Evolutionary conservation across 2,888 invertebrate genomes (phyloP).

Genomic region (Leptinotarsa rubiginosa): DNA sequence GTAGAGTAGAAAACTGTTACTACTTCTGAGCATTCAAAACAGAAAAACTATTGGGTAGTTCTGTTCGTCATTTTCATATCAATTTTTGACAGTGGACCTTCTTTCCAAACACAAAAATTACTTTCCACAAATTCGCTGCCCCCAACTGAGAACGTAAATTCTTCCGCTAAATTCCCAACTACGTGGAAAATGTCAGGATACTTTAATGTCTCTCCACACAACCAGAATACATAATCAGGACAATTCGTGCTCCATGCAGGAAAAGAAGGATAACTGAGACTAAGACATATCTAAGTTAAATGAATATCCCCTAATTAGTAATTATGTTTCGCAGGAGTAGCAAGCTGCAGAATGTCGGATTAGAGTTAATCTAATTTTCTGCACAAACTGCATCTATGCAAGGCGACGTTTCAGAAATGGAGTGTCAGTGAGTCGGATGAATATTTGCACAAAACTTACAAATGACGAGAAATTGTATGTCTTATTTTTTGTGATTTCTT

Average conservation of each 20-base stretch:
- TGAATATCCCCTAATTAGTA: conserved; percentile 2
- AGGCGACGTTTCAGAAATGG: neutral
- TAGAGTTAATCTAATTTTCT: neutral
- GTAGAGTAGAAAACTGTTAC: no score
- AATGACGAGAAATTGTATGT: no score
- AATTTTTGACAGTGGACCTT: no score
- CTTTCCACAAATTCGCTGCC: no score
- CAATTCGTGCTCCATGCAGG: neutral
- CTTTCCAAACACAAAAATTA: no score
- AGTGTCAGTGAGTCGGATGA: no score
- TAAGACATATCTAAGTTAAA: neutral
- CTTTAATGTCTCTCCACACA: neutral
- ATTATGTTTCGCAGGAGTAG: neutral
- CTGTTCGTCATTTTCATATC: no score
- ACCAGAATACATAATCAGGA: neutral
- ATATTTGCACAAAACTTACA: no score
- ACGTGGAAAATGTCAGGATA: neutral
- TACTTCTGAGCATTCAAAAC: no score
- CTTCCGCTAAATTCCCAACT: neutral
- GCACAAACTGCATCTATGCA: neutral
- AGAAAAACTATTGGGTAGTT: no score
- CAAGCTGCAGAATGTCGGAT: neutral
- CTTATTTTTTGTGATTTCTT: no score
- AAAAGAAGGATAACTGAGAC: neutral
- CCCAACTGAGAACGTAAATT: neutral